Conservation (phyloP, 2,797 vertebrate genomes). For the Euthynnus affinis region DNA sequence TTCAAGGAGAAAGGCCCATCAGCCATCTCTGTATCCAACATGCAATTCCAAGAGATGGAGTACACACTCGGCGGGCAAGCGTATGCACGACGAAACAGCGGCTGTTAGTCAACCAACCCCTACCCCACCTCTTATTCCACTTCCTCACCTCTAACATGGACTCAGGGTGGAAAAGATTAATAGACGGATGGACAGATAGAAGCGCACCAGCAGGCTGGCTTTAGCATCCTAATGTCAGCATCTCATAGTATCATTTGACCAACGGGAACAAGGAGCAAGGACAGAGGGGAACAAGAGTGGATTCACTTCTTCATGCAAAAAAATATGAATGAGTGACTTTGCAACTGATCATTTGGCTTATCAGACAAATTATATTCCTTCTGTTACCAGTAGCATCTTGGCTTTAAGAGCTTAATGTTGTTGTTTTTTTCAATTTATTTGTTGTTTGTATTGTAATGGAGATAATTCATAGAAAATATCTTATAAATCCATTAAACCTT, state of each 20-base stretch:
- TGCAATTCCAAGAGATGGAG: conserved; percentile 87
- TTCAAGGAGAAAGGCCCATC: conserved; percentile 85
- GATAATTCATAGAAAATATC: background rate
- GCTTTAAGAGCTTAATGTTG: conserved; percentile 18
- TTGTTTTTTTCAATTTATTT: background rate
- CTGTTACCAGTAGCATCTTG: conserved; percentile 20
- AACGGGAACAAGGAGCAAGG: conserved; percentile 15
- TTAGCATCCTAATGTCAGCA: conserved; percentile 19
- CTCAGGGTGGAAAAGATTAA: conserved; percentile 50
- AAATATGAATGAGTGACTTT: conserved; percentile 32
- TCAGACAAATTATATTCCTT: conserved; percentile 14
- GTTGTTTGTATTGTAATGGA: conserved; percentile 8
- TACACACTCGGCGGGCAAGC: conserved; percentile 79
- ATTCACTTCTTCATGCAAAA: conserved; percentile 27
- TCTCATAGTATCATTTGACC: conserved; percentile 18
- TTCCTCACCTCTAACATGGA: conserved; percentile 52
- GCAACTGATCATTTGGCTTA: conserved; percentile 12
- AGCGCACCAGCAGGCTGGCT: conserved; percentile 30
- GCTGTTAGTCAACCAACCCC: conserved; percentile 71
- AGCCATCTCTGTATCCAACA: conserved; percentile 79
- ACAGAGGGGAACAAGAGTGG: conserved; percentile 16
- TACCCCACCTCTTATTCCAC: background rate
- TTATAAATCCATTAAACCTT: background rate
- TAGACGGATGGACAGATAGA: conserved; percentile 39
- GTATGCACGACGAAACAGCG: conserved; percentile 84